A percentile compares a stretch with the other conserved stretches of the same genome.
These are phyloP conservation scores for Orchestes rusci DNA, from an alignment of 2,888 invertebrate species.

Conservation along the genomic window DNA sequence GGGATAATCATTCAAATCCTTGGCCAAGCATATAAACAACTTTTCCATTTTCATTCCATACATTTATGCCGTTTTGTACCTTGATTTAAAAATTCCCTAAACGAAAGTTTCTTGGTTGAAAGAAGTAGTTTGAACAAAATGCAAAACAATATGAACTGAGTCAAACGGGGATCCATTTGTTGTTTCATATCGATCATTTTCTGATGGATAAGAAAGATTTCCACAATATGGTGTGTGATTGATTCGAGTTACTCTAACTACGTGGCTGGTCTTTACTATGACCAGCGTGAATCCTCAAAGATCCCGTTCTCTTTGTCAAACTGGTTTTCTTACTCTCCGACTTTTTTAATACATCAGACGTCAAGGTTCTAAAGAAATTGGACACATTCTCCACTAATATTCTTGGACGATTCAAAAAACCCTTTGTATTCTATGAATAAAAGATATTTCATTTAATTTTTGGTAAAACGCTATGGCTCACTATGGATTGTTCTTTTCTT, in stretches of 20 bases:
- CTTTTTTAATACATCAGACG: conserved; percentile 42
- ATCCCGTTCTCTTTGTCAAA: conserved; percentile 23
- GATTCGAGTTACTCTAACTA: conserved; percentile 40
- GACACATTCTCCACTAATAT: conserved; percentile 36
- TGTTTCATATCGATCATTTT: no score
- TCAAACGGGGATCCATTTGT: no score
- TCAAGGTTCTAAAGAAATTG: conserved; percentile 38
- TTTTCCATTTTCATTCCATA: no score
- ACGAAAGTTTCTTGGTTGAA: no score
- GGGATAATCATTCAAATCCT: no score
- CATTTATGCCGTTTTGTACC: no score
- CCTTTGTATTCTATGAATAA: conserved; percentile 34
- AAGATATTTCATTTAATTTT: conserved; percentile 33
- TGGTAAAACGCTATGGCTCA: conserved; percentile 3
- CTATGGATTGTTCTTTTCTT: conserved; percentile 4
- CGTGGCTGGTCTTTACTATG: conserved; percentile 31
- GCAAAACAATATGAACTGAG: no score
- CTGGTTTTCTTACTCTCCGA: conserved; percentile 33
- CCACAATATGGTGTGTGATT: conserved; percentile 37
- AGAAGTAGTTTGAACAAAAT: no score
- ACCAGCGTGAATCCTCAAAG: no score
- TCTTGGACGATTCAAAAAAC: conserved; percentile 24
- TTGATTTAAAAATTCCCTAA: no score
- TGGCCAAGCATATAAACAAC: no score
- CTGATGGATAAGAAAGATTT: conserved; percentile 21